Evolutionary conservation across 2,888 invertebrate species (phyloP), one percentile per base, ranked within the genome.

Genomic region (Chromoteleia sp.): DNA sequence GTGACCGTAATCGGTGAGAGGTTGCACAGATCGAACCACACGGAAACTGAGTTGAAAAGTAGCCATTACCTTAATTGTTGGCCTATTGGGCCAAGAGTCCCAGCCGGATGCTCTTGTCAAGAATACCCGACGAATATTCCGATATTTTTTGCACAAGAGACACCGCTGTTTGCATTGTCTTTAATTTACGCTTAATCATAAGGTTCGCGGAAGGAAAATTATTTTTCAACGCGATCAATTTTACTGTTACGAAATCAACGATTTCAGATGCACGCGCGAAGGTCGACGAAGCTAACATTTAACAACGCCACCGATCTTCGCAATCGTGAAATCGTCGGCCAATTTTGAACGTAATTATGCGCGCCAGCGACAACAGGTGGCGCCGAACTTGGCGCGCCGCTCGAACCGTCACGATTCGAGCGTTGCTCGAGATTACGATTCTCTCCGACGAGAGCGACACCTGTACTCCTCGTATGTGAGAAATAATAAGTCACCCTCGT

Each of bases 1-100:
- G 89, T 90, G 89, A 89, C 87, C 86, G 86, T 90, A 90, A 90
- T 89, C 87, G 89, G 84, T 68, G 84, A 84, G 86, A 85, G 82
- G 83, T 83, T 83, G 84, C 83, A 82, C 83, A 86, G 85, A 86
- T 88, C 88, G 86, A 88, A 86, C 86, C 89, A 88, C 89, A 89
- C 89, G 90, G 90, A 91, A 91, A 91, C 88, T 87, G 86, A 89
- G 88, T 90, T 89, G 90, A 90, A 90, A 91, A 90, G 91, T 91
- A 90, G 88, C 88, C 90, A 91, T 91, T 91, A 91, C 88, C 87
- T 89, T 90, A 91, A 91, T 91, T 91, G 89, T 89, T 88, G 86
- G 87, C 83, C 88, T 90, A 87, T 88, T 88, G 86, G 77, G 12
- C 63, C 56, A 63, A 30, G 41, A 50, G 77, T 29, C 71, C 25